Conservation (phyloP, 2,888 invertebrate genomes). For the Taphrorychus bicolor region DNA sequence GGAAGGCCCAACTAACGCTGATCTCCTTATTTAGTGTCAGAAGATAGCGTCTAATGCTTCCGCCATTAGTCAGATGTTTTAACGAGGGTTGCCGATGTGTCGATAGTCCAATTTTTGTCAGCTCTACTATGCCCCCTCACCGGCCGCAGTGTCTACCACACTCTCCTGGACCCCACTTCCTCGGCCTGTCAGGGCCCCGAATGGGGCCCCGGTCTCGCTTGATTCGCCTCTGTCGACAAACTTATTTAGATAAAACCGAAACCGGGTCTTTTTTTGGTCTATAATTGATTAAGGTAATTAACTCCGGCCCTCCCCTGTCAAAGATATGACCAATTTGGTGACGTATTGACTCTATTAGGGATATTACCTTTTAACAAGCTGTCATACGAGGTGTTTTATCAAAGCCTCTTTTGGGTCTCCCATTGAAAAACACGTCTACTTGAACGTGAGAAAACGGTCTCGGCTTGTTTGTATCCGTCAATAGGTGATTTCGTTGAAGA, state of each 20-base stretch:
- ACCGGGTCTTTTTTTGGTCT: conserved; percentile 34
- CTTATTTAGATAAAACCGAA: conserved; percentile 41
- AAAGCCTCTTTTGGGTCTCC: too few species aligned
- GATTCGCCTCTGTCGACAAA: conserved; percentile 37
- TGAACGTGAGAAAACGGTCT: not conserved
- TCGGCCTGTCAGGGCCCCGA: not conserved
- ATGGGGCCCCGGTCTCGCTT: not conserved
- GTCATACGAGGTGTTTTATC: conserved; percentile 20
- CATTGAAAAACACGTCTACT: not conserved
- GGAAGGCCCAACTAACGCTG: conserved; percentile 47
- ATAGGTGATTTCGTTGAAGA: not conserved
- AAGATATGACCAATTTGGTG: conserved; percentile 38
- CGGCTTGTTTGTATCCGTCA: too few species aligned
- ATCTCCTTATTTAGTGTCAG: conserved; percentile 59
- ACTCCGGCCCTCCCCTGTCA: conserved; percentile 31
- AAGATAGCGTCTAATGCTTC: conserved; percentile 59
- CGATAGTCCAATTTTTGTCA: conserved; percentile 49
- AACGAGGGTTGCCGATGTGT: conserved; percentile 60
- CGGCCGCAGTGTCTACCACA: too few species aligned
- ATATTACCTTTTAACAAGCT: conserved; percentile 35
- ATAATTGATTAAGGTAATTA: conserved; percentile 43
- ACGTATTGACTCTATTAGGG: conserved; percentile 35
- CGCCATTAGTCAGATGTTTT: conserved; percentile 61
- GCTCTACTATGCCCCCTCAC: not conserved
- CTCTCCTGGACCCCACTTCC: not conserved